Base-by-base conservation (phyloP, 2,888 invertebrate species). In the Ptilodon capucinus region DNA sequence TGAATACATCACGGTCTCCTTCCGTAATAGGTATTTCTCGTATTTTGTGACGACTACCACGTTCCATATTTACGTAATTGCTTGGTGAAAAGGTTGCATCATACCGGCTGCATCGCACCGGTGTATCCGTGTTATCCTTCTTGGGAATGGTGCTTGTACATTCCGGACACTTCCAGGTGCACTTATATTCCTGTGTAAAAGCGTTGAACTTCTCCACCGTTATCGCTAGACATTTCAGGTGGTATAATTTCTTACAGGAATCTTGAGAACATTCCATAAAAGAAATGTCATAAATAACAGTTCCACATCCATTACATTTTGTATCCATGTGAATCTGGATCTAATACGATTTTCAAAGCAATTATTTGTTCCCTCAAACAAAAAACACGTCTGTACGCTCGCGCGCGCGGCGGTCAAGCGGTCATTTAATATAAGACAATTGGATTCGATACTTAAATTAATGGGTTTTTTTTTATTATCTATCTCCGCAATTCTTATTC, bases 61-160 rank as follows among this genome's bases (percentile, higher is more conserved):
- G 44, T 8, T 50, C 28, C 4, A 35, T 51, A 25, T 49, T 56
- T 2, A 58, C 53, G 18, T 35, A 44, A 21, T 23, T 45, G 36
- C 44, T 46, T 3, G 58, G 58, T 39, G 55, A 46, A 18, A 39
- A 46, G 4, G 52, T 44, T 21, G 45, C 51, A 19, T 43, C 44
- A 36, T 21, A 32, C 1, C 7, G n/a, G 32, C 9, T 42, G n/a
- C 50, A 51, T 44, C 59, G 48, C 5, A 49, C 42, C 14, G 54
- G 47, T 13, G 56, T 56, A 11, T 54, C 18, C 0, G 53, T 34
- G 19, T 57, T 57, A 42, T 43, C 44, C 23, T 23, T 13, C 18
- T 30, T 30, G 2, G 30, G 11, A 30, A 23, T 4, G 23, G 8
- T 23, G 4, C 11, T 6, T 9, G 11, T 11, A 11, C 30, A 30